Evolutionary conservation across 2,113 vertebrate genomes (phyloP).

Genomic region (Pangasianodon hypophthalmus): DNA sequence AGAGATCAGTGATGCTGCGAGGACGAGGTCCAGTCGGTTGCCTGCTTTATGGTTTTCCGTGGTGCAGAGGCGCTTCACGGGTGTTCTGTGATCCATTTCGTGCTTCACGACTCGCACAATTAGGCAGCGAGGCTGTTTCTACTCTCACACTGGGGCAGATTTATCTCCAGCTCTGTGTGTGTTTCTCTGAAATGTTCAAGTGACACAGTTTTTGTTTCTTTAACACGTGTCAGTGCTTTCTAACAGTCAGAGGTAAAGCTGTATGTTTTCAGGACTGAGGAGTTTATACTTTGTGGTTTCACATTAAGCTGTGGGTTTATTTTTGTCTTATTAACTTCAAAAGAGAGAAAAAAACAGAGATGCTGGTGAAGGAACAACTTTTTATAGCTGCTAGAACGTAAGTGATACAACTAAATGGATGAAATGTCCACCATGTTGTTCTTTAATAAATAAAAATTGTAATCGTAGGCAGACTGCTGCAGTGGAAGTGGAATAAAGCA

Average conservation of each 20-base stretch:
- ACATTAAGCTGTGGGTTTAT: not conserved
- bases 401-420: not conserved
- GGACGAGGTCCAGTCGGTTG: not conserved
- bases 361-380: not conserved
- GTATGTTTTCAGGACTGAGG: not conserved
- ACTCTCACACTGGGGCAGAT: not conserved
- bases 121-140: constrained; percentile 33
- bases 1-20: not conserved
- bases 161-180: not conserved
- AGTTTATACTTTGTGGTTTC: not conserved
- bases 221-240: not conserved
- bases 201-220: not conserved
- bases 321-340: not conserved
- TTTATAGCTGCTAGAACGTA: not conserved
- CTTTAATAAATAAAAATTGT: not conserved
- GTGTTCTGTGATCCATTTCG: constrained; percentile 47
- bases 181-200: not conserved
- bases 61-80: not conserved
- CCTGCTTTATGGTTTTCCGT: not conserved
- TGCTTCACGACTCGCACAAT: constrained; percentile 41
- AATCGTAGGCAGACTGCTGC: not conserved
- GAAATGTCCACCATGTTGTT: not conserved
- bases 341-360: not conserved
- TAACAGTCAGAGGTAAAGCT: not conserved
- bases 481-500: not conserved